Percentiles rank a stretch among this genome's conserved stretches.
Evolutionary conservation across 2,888 invertebrate genomes (phyloP).

Genomic region (Drosophila greeni): DNA sequence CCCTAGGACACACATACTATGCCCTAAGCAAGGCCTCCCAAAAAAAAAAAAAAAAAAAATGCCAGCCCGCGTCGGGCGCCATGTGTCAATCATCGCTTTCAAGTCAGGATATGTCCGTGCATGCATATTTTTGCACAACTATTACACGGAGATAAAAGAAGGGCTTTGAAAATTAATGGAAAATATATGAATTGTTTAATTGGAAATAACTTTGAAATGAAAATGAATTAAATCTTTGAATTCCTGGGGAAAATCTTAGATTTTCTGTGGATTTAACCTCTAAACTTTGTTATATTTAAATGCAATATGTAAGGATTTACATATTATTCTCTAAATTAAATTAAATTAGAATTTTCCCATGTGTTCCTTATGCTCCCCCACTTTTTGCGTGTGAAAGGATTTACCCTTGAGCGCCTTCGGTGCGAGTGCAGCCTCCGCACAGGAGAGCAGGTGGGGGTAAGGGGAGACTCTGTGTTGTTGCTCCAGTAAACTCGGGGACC

Average conservation of each 20-base stretch:
- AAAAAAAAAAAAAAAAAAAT: too few species aligned
- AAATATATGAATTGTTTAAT: neutral
- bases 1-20: neutral
- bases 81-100: constrained; percentile 61
- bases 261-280: neutral
- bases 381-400: constrained; percentile 35
- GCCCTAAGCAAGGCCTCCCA: neutral
- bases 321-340: neutral
- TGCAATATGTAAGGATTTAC: neutral
- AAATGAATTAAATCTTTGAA: too few species aligned
- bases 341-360: neutral
- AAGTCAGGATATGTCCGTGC: constrained; percentile 12
- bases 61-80: constrained; percentile 32
- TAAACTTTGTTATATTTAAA: neutral
- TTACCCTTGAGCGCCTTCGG: constrained; percentile 60
- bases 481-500: constrained; percentile 50
- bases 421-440: constrained; percentile 32
- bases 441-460: neutral
- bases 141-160: neutral
- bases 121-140: neutral
- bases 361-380: constrained; percentile 2
- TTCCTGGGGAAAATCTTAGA: too few species aligned
- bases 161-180: rapidly evolving
- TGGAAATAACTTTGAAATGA: neutral
- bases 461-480: too few species aligned